Percentiles rank a stretch among this genome's conserved stretches.
These are phyloP conservation scores for Oncorhynchus nerka DNA, from an alignment of 2,113 vertebrate species.

Conservation along the genomic window DNA sequence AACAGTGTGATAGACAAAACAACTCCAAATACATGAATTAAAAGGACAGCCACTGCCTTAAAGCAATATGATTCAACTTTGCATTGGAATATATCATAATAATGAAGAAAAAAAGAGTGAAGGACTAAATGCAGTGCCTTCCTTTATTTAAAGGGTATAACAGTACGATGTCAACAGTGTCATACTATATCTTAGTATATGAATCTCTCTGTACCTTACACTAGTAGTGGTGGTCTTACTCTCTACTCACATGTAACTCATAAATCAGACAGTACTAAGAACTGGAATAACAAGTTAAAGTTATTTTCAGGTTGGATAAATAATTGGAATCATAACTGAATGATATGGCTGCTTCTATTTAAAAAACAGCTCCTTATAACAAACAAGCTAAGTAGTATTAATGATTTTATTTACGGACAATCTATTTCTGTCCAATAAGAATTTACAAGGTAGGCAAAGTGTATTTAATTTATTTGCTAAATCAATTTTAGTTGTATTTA, in stretches of 20 bases:
- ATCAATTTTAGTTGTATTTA: slow-evolving; percentile 12
- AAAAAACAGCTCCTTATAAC: slow-evolving; percentile 10
- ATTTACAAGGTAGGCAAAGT: slow-evolving; percentile 34
- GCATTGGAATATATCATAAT: slow-evolving; percentile 43
- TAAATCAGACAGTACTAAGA: slow-evolving; percentile 18
- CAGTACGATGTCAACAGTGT: slow-evolving; percentile 35
- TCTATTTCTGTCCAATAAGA: slow-evolving; percentile 12
- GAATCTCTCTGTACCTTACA: slow-evolving; percentile 42
- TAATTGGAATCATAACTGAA: slow-evolving; percentile 11
- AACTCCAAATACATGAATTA: slow-evolving; percentile 40
- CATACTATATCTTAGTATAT: slow-evolving; percentile 38
- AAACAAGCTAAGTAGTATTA: slow-evolving; percentile 39
- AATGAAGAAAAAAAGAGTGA: slow-evolving; percentile 49
- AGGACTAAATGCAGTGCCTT: slow-evolving; percentile 64
- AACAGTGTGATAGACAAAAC: slow-evolving; percentile 21
- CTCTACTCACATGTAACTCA: slow-evolving; percentile 27
- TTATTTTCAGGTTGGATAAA: slow-evolving; percentile 13
- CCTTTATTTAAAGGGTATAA: slow-evolving; percentile 58
- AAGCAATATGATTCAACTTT: slow-evolving; percentile 31
- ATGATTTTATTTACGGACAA: slow-evolving; percentile 46
- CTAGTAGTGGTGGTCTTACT: slow-evolving; percentile 35
- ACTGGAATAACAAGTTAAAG: slow-evolving; percentile 31
- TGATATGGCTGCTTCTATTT: slow-evolving; percentile 23
- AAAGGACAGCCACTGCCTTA: slow-evolving; percentile 68
- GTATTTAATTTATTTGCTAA: slow-evolving; percentile 49